phyloP scores from a whole-genome alignment of 2,797 vertebrate genomes.

The Anas georgica region DNA sequence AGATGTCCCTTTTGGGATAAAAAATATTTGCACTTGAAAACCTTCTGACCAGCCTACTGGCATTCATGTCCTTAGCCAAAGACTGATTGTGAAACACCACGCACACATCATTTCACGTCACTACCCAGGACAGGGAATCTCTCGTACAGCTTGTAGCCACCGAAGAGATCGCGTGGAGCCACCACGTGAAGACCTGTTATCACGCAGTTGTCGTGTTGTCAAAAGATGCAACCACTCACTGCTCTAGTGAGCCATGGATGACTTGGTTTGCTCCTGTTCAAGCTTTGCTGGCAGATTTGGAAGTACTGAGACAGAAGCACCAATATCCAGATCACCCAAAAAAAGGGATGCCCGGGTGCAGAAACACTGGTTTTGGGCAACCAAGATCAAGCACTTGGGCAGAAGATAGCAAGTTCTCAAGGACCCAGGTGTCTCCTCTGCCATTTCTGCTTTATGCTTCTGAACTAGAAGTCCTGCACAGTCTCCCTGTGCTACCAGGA shows the following conservation, averaged over 20 bases:
- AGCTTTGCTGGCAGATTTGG: background rate
- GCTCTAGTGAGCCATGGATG: constrained; percentile 34
- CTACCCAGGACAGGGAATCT: background rate
- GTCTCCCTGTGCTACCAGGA: background rate
- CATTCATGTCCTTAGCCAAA: background rate
- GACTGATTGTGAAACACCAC: background rate
- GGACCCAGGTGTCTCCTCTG: background rate
- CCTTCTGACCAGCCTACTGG: background rate
- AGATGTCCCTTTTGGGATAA: background rate
- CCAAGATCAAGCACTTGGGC: background rate
- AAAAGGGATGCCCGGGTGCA: background rate
- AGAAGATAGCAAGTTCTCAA: background rate
- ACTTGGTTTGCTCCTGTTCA: background rate
- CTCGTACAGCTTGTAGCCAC: background rate
- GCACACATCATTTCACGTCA: background rate
- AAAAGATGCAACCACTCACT: background rate
- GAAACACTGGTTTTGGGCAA: background rate
- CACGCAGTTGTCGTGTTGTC: background rate
- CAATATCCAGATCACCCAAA: background rate
- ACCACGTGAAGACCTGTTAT: constrained; percentile 14
- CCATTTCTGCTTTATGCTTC: background rate
- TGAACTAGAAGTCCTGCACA: background rate
- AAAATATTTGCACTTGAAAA: background rate
- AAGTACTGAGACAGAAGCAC: background rate
- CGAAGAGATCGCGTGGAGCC: background rate